Base-by-base conservation (phyloP, 92 coral and sea anemone species). In the Umimayanthus chanpuru region DNA sequence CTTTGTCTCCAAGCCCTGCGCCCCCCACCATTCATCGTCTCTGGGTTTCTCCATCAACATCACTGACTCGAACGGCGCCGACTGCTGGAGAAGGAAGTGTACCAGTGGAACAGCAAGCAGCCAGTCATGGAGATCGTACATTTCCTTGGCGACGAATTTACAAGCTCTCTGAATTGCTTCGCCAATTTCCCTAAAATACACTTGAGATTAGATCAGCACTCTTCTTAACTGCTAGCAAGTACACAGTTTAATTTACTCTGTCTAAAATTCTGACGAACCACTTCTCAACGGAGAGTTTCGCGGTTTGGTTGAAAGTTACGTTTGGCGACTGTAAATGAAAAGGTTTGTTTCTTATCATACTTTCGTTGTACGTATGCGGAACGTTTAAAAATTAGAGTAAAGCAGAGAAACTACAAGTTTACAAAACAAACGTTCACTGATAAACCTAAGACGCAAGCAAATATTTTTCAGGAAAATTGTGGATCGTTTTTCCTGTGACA, bases 71-170 rank as follows among this genome's bases (percentile, higher is more conserved):
- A 87, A 94, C 8, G 98, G 98, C 67, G 80, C 39, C 10, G 95
- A 92, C 71, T 70, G 88, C 5, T 81, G 89, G 20, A 93, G 85
- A 28, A 94, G 82, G 70, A 96, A 96, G 82, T 96, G 98, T 49
- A 92, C 80, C 82, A 96, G 73, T 6, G 98, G 98, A 10, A 96
- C 91, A 2, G 96, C 95, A 14, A 89, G 89, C 67, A 96, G 78
- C 94, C 96, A 96, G 39, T 92, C 89, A 71, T 93, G 82, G 68
- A 50, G 30, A 23, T 47, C 87, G 6, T 28, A 38, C 41, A 29
- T 30, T 30, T 88, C 32, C 26, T 58, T 68, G n/a, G 88, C 90
- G 39, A 68, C 82, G 47, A 58, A 47, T 80, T 75, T 86, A 89
- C 96, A 93, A 43, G 88, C 73, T 16, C 26, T 53, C n/a, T 70